Percentiles rank a stretch among this genome's conserved stretches.
phyloP scores from a whole-genome alignment of 2,888 invertebrate species.

The Linhomoeus sp. region DNA sequence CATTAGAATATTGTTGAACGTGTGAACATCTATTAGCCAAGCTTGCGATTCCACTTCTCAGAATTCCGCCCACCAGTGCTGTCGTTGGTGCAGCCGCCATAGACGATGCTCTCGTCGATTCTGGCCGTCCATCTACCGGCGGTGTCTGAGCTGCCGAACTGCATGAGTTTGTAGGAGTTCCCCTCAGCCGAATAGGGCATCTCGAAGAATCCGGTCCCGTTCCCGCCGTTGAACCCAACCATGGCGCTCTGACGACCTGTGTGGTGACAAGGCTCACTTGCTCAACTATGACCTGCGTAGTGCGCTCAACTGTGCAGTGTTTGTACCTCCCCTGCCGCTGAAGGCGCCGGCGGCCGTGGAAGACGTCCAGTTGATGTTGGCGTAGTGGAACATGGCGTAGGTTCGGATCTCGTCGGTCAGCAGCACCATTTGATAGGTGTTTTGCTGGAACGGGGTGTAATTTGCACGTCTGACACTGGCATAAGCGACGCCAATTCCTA shows the following conservation, averaged over 20 bases:
- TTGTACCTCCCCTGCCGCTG: constrained; percentile 13
- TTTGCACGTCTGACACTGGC: neutral
- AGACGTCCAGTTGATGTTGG: constrained; percentile 66
- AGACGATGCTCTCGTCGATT: constrained; percentile 72
- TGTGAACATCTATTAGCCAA: too few relatives aligned
- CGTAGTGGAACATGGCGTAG: constrained; percentile 81
- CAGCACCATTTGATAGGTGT: constrained; percentile 79
- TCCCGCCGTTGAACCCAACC: constrained; percentile 90
- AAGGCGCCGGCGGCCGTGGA: constrained; percentile 58
- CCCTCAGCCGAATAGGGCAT: constrained; percentile 16
- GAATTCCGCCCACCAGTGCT: constrained; percentile 8
- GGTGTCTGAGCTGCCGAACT: constrained; percentile 12
- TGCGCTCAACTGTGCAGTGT: constrained; percentile 12
- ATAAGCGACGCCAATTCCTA: neutral
- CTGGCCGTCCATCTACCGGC: constrained; percentile 70
- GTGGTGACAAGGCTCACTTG: neutral
- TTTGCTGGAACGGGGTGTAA: constrained; percentile 42
- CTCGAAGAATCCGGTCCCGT: constrained; percentile 44
- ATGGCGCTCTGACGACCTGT: constrained; percentile 24
- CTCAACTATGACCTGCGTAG: too few relatives aligned
- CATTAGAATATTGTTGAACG: too few relatives aligned
- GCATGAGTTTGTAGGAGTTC: constrained; percentile 12
- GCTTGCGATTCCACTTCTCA: too few relatives aligned
- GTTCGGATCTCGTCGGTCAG: constrained; percentile 82
- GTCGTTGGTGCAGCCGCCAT: constrained; percentile 52